Evolutionary conservation across 2,888 invertebrate genomes (phyloP).

Genomic region (Ophioninae sp.): DNA sequence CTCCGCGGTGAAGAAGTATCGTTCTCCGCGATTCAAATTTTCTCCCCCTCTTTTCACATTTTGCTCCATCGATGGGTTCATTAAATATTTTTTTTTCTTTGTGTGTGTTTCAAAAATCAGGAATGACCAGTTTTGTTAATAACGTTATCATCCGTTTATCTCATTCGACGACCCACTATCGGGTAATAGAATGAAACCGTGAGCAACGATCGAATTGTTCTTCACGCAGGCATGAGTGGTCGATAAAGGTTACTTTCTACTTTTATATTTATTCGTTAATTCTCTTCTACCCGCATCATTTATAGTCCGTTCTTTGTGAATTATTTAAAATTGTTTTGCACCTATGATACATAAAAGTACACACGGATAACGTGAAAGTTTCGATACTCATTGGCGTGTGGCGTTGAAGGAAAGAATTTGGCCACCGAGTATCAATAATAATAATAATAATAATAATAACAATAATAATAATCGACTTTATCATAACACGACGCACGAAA

Average conservation of each 20-base stretch:
- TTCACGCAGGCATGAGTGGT: slow-evolving; percentile 27
- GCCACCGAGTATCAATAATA: slow-evolving; percentile 34
- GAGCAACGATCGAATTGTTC: slow-evolving; percentile 20
- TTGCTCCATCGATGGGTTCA: slow-evolving; percentile 1
- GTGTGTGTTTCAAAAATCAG: slow-evolving; percentile 21
- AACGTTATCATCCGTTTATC: slow-evolving; percentile 7
- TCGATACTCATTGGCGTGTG: slow-evolving; percentile 56
- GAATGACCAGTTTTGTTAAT: slow-evolving; percentile 48
- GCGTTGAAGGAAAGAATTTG: slow-evolving; percentile 17
- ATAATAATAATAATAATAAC: no score
- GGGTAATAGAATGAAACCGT: slow-evolving; percentile 21
- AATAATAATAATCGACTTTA: background rate
- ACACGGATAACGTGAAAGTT: slow-evolving; percentile 39
- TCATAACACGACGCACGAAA: slow-evolving; percentile 11
- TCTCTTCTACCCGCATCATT: slow-evolving; percentile 13
- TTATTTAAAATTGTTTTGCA: slow-evolving; percentile 35
- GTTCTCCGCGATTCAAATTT: background rate
- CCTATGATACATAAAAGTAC: slow-evolving; percentile 16
- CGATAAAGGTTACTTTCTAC: slow-evolving; percentile 17
- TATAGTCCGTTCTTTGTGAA: slow-evolving; percentile 12
- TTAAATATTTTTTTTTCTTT: slow-evolving; percentile 5
- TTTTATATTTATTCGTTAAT: slow-evolving; percentile 10
- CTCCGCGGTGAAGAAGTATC: background rate
- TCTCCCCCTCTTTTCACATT: slow-evolving; percentile 2
- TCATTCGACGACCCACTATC: background rate